phyloP scores from a whole-genome alignment of 2,797 vertebrate genomes.

The Pantherophis vulpinus region DNA sequence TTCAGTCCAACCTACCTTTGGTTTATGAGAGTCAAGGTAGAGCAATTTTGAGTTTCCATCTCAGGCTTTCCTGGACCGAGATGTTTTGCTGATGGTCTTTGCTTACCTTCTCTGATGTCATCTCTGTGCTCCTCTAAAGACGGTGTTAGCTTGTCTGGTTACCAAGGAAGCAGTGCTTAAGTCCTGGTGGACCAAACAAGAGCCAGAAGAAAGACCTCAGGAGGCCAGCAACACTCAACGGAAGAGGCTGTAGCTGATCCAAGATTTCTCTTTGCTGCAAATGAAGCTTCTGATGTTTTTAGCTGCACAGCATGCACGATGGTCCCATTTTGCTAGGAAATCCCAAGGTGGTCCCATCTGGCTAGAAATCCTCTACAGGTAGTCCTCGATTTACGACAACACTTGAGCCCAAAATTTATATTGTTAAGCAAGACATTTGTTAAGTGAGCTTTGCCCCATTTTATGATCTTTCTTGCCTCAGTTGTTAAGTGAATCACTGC shows the following conservation, averaged over 20 bases:
- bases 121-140: not conserved
- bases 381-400: not conserved
- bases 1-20: not conserved
- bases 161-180: not conserved
- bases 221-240: not conserved
- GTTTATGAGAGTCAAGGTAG: not conserved
- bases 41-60: not conserved
- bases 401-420: not conserved
- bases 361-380: not conserved
- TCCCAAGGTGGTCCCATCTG: not conserved
- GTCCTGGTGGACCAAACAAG: not conserved
- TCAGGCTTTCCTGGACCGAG: not conserved
- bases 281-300: not conserved
- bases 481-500: not conserved
- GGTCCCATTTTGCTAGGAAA: not conserved
- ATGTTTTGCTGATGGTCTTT: not conserved
- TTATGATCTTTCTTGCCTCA: not conserved
- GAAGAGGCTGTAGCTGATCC: not conserved
- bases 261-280: not conserved
- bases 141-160: not conserved
- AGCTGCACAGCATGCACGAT: fast-evolving
- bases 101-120: not conserved
- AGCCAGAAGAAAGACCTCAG: not conserved
- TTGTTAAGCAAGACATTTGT: not conserved
- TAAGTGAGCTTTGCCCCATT: not conserved